Base-by-base conservation (phyloP, 2,888 invertebrate genomes). In the Agrotis segetum region DNA sequence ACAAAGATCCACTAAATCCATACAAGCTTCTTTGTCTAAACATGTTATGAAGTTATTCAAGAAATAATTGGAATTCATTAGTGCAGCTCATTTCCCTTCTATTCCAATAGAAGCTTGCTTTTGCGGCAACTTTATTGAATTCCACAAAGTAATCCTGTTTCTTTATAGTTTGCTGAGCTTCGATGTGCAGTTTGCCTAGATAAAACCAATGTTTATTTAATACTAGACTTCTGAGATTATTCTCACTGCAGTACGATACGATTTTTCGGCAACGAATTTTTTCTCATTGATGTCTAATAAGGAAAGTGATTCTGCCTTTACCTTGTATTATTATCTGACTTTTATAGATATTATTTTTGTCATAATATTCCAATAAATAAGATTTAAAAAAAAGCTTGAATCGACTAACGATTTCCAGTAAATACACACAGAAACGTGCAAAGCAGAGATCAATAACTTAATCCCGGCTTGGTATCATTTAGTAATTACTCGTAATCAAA, bases 401-500 rank as follows among this genome's bases (percentile, higher is more conserved):
- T 40, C 40, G 11, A 40, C 40, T 11, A 11, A 40, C 11, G 11
- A 71, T 58, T 46, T 34, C 0, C 6, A 50, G 21, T 34, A 59
- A 50, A 34, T 2, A 17, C 1, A 13, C 9, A 44, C 3, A 21
- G 11, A 40, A 40, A 11, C 40, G 40, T 17, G n/a, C 7, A 7
- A 46, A 46, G 4, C 40, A 49, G 40, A 56, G 4, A 29, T 62
- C 7, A 24, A 46, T 58, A 11, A 62, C 21, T 53, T 29, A 47
- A 14, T 46, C 13, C 29, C 0, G 16, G 53, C 24, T 64, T 21
- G 13, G 9, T 55, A 62, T 59, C n/a, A 46, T 77, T 58, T 16
- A 63, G 70, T 74, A 86, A 83, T 85, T 77, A 79, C 69, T 67
- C 58, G 76, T 74, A 83, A 85, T 85, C 77, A 84, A 83, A 82